Percentiles rank a stretch among this genome's conserved stretches.
Conservation (phyloP, 2,888 invertebrate genomes). For the Caenorhabditis imperialis region DNA sequence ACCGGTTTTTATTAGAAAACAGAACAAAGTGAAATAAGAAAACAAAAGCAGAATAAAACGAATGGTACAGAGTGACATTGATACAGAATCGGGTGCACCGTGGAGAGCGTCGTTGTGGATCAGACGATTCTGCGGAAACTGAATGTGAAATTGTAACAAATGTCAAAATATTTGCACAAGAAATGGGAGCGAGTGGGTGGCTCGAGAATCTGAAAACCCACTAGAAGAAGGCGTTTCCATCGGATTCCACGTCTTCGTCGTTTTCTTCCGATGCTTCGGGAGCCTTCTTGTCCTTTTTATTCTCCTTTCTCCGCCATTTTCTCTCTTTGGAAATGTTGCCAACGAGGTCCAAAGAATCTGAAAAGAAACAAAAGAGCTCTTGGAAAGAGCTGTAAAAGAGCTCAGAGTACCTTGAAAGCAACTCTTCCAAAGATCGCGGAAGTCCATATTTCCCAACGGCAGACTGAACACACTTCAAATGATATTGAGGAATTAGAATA, state of each 20-base stretch:
- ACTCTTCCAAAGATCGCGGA: slow-evolving; percentile 10
- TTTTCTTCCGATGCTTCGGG: not conserved
- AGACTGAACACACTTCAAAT: slow-evolving; percentile 38
- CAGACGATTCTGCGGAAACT: slow-evolving; percentile 30
- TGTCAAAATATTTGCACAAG: not conserved
- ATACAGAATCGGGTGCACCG: slow-evolving; percentile 1
- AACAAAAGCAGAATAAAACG: not conserved
- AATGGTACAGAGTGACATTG: not conserved
- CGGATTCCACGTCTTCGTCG: not conserved
- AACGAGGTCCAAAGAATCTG: no score
- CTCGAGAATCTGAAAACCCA: slow-evolving; percentile 6
- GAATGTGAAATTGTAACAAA: slow-evolving; percentile 3
- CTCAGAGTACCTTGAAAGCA: slow-evolving; percentile 42
- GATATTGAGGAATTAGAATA: not conserved
- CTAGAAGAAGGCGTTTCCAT: slow-evolving; percentile 13
- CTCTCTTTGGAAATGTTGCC: no score
- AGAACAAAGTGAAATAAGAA: no score
- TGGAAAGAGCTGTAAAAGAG: no score
- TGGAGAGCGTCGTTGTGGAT: not conserved
- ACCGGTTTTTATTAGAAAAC: no score
- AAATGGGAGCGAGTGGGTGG: not conserved
- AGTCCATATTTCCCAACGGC: not conserved
- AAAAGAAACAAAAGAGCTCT: no score
- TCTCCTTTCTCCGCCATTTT: slow-evolving; percentile 6
- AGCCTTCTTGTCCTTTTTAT: not conserved